Evolutionary conservation across 2,888 invertebrate species (phyloP).

Genomic region (Fissipunctia ypsillon): DNA sequence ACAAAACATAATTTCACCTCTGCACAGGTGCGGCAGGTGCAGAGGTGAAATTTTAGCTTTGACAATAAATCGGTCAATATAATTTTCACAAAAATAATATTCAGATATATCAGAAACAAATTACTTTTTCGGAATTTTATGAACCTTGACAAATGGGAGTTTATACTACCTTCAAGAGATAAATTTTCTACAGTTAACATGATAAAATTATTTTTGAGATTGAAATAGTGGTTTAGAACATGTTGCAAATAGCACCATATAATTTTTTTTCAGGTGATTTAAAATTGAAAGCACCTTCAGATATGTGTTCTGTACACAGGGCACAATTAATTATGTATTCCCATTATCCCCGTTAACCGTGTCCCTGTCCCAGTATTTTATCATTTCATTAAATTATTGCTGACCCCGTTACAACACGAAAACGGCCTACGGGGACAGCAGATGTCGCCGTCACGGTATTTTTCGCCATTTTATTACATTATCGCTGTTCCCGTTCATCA

Average conservation of each 20-base stretch:
- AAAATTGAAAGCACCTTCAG: constrained; percentile 27
- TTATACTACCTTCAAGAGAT: background rate
- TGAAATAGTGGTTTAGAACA: background rate
- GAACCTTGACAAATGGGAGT: constrained; percentile 3
- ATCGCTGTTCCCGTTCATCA: too few relatives aligned
- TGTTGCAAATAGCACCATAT: constrained; percentile 11
- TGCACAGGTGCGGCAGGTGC: constrained; percentile 3
- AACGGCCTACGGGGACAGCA: too few relatives aligned
- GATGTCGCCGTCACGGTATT: too few relatives aligned
- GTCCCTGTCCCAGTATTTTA: too few relatives aligned
- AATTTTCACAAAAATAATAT: background rate
- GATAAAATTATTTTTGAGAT: constrained; percentile 2
- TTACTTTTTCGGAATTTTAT: constrained; percentile 11
- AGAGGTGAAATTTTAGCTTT: background rate
- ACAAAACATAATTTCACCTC: constrained; percentile 2
- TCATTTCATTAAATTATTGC: too few relatives aligned
- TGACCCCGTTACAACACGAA: too few relatives aligned
- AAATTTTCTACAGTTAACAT: background rate
- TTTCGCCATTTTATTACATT: too few relatives aligned
- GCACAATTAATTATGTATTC: too few relatives aligned
- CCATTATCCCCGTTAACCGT: too few relatives aligned
- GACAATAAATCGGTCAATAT: background rate
- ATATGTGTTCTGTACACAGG: constrained; percentile 31
- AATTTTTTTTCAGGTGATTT: constrained; percentile 8
- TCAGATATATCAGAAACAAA: background rate